Base-by-base conservation (phyloP, 2,888 invertebrate species). In the Hyalella azteca region DNA sequence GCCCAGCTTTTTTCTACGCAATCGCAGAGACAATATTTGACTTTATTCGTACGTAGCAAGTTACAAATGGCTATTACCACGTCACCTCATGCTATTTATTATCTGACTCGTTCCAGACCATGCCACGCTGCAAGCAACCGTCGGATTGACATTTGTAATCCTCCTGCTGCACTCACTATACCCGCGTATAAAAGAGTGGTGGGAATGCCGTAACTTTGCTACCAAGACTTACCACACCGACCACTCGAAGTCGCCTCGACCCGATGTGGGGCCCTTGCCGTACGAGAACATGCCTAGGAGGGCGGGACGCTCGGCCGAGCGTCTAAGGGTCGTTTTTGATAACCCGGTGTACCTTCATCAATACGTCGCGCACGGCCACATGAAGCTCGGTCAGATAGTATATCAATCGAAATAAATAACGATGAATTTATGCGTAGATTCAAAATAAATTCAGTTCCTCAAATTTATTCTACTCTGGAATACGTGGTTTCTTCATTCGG, bases 321-420 rank as follows among this genome's bases (percentile, higher is more conserved):
- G 75, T 19, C 45, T 75, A 13, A 9, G 41, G 11, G n/a, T 0
- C 0, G n/a, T 39, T 4, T 75, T 75, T 29, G 13, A 45, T 0
- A 75, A 75, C 22, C 75, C 75, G 11, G 13, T 45, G 29, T 75
- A 75, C 75, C 45, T 75, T 2, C 75, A 75, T 19, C 75, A 75
- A 45, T 75, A 75, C 29, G 45, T 45, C n/a, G 75, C 75, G 0
- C 41, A 45, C 13, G 41, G 45, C 0, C 75, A 75, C 75, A 41
- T 45, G 41, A 22, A 41, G 13, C 40, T 41, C n/a, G 75, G 75
- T 75, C 41, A n/a, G n/a, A n/a, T n/a, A n/a, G n/a, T n/a, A n/a
- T n/a, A n/a, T n/a, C n/a, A n/a, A n/a, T n/a, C n/a, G n/a, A n/a
- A n/a, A n/a, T n/a, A n/a, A n/a, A n/a, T n/a, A n/a, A n/a, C n/a